Evolutionary conservation across 2,888 invertebrate genomes (phyloP), one percentile per base, ranked within the genome.

Genomic region (Hartigia nigra): DNA sequence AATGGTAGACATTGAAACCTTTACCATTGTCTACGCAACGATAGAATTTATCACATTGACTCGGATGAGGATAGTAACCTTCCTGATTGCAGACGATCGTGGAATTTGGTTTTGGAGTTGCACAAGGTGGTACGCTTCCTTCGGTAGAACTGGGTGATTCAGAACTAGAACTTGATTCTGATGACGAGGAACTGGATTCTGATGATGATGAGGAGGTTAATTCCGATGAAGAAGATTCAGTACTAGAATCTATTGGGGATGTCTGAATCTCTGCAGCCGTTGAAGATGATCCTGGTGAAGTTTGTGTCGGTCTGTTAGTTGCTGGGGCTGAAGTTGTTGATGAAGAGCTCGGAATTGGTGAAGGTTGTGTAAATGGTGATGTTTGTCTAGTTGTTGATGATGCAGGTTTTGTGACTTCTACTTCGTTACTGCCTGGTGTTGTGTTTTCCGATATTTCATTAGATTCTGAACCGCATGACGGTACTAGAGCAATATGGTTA

Each of bases 1-100:
- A 95, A 86, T 95, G 93, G 88, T 93, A 95, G 12, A 95, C 92
- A 77, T 94, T 94, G 87, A 94, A 95, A 31, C 94, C 94, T 80
- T 93, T 93, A 70, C 94, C 94, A 86, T 94, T 93, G 80, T 93
- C 91, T 0, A 95, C 95, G 87, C 96, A 96, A 70, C 95, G 93
- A 86, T 95, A 95, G 89, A 95, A 95, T 86, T 94, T 95, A 37
- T 92, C 93, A 85, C 95, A 95, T 79, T 93, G 87, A 74, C 93
- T 92, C 3, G 93, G 93, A 87, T 95, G 92, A 0, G 94, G 93
- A 91, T 93, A 94, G 85, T 94, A 95, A 11, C 95, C 95, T 89
- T 94, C 94, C 32, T 91, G 90, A 12, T 92, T 87, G 88, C 95
- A 95, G 2, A 88, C 84, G 74, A 89, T 88, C 74, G 84, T 88